Evolutionary conservation across 2,888 invertebrate species (phyloP).

Genomic region (Tetanocera ferruginea): DNA sequence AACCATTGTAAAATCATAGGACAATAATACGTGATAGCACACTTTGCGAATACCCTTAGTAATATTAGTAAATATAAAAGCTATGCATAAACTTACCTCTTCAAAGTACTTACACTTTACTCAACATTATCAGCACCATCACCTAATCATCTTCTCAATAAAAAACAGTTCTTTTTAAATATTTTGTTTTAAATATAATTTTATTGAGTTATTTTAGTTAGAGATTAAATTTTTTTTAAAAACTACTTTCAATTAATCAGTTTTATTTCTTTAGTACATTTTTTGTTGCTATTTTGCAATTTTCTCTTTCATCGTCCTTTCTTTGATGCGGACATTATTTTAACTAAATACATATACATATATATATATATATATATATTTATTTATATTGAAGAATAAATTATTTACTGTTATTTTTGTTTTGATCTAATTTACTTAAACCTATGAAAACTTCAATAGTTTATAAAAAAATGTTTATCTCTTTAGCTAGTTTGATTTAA

Average conservation of each 20-base stretch:
- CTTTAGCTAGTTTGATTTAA: neutral
- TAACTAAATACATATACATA: constrained; percentile 4
- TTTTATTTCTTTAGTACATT: neutral
- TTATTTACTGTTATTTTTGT: neutral
- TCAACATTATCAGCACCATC: too few species aligned
- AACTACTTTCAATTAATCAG: neutral
- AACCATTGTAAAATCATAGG: too few species aligned
- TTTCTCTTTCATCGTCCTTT: neutral
- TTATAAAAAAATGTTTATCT: neutral
- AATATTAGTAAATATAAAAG: too few species aligned
- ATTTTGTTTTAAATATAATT: neutral
- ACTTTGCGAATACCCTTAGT: too few species aligned
- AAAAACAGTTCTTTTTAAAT: too few species aligned
- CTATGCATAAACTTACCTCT: too few species aligned
- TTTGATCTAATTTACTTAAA: neutral
- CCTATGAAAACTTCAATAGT: neutral
- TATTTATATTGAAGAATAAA: neutral
- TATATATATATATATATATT: too few species aligned
- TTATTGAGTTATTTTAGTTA: constrained; percentile 18
- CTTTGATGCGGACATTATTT: constrained; percentile 2
- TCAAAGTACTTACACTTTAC: too few species aligned
- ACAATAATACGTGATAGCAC: too few species aligned
- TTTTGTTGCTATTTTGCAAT: neutral
- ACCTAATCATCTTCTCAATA: too few species aligned
- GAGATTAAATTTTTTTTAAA: constrained; percentile 14